phyloP scores from a whole-genome alignment of 2,113 vertebrate species.

The Rhagologus leucostigma region DNA sequence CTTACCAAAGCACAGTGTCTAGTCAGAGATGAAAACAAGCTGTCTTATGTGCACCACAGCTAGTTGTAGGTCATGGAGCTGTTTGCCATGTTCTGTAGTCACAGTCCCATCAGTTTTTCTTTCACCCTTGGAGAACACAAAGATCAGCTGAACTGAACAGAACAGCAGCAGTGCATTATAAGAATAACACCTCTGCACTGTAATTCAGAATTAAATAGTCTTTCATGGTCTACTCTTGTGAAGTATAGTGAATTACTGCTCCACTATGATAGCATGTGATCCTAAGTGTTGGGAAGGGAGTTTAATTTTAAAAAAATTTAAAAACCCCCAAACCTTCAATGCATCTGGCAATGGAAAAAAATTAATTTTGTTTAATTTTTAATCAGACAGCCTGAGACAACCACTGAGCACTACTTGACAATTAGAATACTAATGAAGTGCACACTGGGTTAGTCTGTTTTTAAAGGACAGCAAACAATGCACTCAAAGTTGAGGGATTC shows the following conservation, averaged over 20 bases:
- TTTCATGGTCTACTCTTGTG: not conserved
- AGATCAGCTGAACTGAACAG: not conserved
- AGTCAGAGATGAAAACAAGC: not conserved
- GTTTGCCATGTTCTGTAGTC: not conserved
- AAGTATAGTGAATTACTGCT: not conserved
- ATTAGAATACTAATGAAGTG: conserved; percentile 68
- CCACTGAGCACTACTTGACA: conserved; percentile 52
- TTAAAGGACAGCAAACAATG: conserved; percentile 43
- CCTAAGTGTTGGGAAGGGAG: not conserved
- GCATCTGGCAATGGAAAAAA: conserved; percentile 49
- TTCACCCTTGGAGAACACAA: not conserved
- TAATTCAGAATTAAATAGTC: not conserved
- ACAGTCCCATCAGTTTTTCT: not conserved
- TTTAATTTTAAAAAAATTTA: not conserved
- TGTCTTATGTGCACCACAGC: not conserved
- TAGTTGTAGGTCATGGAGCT: not conserved
- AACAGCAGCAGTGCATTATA: not conserved
- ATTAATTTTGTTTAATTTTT: conserved; percentile 70
- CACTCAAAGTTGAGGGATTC: not conserved
- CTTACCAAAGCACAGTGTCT: not conserved
- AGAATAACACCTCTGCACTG: not conserved
- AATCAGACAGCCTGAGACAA: conserved; percentile 62
- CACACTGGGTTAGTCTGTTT: conserved; percentile 32
- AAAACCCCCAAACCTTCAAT: not conserved
- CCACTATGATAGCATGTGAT: not conserved